Evolutionary conservation across 2,113 vertebrate genomes (phyloP), one percentile per base, ranked within the genome.

Genomic region (Thomomys bottae): DNA sequence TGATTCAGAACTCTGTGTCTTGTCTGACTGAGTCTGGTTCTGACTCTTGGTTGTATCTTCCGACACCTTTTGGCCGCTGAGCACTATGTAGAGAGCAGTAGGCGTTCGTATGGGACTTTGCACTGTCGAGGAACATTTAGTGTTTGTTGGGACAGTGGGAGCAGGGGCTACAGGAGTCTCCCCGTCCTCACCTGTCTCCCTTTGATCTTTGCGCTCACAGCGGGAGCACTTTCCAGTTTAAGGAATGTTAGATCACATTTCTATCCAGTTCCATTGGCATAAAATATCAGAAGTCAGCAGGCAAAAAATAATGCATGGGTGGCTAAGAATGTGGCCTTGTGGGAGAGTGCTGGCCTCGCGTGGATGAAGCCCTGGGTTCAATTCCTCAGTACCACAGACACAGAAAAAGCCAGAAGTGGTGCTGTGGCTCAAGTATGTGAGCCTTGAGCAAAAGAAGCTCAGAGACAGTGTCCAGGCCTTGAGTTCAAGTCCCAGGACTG

Each of bases 211-310:
- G 42, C 28, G 28, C 30, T 82, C 63, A 75, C 20, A 77, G 38
- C 54, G 6, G 70, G 70, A 87, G 71, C 64, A 87, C 77, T 82
- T 87, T 78, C 87, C 78, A 59, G 34, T 14, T 84, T 59, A 57
- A 54, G 34, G 61, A 88, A 59, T 77, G 63, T 82, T 91, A 85
- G 81, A 66, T 71, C 24, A 59, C 21, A 45, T 80, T 85, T 82
- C 40, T 17, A 68, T 71, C 68, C 63, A 28, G 20, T 66, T 88
- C n/a, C 49, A 82, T 80, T 91, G 40, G 18, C 18, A 77, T 70
- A 72, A 66, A 49, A 42, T n/a, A 38, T 67, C 54, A 66, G 45
- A 66, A 71, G 40, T 42, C 81, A 54, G 5, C 24, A 80, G 38
- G 63, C 34, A 57, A 26, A 17, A 81, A n/a, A n/a, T n/a, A n/a